Evolutionary conservation across 2,113 vertebrate genomes (phyloP), one percentile per base, ranked within the genome.

Genomic region (Alaudala cheleensis): DNA sequence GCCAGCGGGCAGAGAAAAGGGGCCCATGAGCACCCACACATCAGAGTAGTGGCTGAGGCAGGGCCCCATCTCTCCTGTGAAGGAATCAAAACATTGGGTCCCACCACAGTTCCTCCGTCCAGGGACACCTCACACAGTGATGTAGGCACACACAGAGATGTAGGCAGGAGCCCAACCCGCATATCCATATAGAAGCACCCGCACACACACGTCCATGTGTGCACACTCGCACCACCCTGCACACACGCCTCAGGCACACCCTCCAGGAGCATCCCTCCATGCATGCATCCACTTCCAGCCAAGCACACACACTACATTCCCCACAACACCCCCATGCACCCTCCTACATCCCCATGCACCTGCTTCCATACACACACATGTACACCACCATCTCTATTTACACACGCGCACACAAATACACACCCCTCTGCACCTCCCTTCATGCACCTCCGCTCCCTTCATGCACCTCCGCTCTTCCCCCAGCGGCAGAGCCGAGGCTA

Each of bases 131-230:
- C 62, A 9, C 78, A 14, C 33, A 19, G 25, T 11, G 57, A 33
- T 60, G 39, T 2, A 29, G 25, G n/a, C 47, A 37, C 53, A 40
- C 42, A 14, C 14, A 53, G 24, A 29, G 25, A 40, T 11, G 33
- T 2, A 45, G 17, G 57, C 49, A 14, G 2, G 9, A 2, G 9
- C 29, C 33, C 21, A n/a, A 3, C 8, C 5, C 49, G 19, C 4
- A 2, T 16, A 16, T 26, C 56, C 37, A 5, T 2, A 10, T 12
- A 54, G 57, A 53, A n/a, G 5, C 42, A 57, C 33, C 62, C 12
- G 11, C 40, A 15, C 61, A 13, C 87, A 14, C 33, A 21, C 1
- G 2, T 21, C 45, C 21, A 1, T 4, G 60, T 45, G n/a, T 19
- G 23, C 53, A 19, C 78, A 14, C 66, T 19, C 6, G 1, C 82